Base-by-base conservation (phyloP, 2,797 vertebrate genomes). In the Dermochelys coriacea region DNA sequence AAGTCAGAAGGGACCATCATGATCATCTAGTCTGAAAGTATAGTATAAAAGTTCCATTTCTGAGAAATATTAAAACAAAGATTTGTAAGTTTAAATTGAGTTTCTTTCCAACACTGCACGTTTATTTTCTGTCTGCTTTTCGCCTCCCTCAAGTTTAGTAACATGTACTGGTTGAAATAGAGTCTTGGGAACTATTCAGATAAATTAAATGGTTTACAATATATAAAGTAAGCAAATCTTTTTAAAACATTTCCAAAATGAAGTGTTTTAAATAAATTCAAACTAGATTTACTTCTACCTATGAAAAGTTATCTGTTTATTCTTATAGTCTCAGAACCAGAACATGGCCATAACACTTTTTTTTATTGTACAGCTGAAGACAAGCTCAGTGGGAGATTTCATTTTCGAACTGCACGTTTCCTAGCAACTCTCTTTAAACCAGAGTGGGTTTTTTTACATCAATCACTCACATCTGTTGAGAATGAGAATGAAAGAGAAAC, bases 391-490 rank as follows among this genome's bases (percentile, higher is more conserved):
- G 89, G 92, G 96, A 97, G 91, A 98, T 98, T 98, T 98, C 88
- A 98, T 98, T 97, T 98, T 97, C 93, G 95, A 96, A 96, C 86
- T 93, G 86, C 97, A 95, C 91, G 98, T 99, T 98, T 99, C 99
- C 98, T 99, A 99, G 99, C 99, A 99, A 99, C 99, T 98, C 95
- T 96, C 97, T 98, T 98, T 96, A 98, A 98, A 97, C 98, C 95
- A 96, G 96, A 98, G 95, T 97, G 96, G 98, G 94, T 98, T 97
- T 97, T 98, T 98, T 97, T 96, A 97, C 95, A 95, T 98, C 97
- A 97, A 89, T 97, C 96, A 96, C 89, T 97, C 54, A 45, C 92
- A 98, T 98, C 94, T 97, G 94, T 95, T 94, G 84, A 97, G 94
- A 97, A 97, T 93, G 82, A 96, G 97, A 71, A 71, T 41, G 68